A percentile compares a stretch with the other conserved stretches of the same genome.
These are phyloP conservation scores for Syritta pipiens DNA, from an alignment of 2,888 invertebrate genomes.

Conservation along the genomic window DNA sequence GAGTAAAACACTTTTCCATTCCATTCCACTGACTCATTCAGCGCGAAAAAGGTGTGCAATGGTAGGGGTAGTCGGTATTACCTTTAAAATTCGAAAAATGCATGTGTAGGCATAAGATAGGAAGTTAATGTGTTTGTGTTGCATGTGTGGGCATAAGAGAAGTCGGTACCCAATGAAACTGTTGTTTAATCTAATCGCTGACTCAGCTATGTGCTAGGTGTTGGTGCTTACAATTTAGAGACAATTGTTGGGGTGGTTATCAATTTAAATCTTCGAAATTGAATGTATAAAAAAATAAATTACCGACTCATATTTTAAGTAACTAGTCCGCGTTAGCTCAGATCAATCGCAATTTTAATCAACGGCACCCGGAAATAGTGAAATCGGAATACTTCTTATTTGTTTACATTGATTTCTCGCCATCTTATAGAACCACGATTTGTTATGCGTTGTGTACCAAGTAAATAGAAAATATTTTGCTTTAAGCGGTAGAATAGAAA, in stretches of 20 bases:
- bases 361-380: too few species aligned
- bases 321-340: slow-evolving; percentile 4
- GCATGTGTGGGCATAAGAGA: slow-evolving; percentile 33
- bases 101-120: slow-evolving; percentile 46
- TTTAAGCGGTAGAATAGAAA: too few species aligned
- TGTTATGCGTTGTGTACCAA: too few species aligned
- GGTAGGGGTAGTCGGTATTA: slow-evolving; percentile 43
- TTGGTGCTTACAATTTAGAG: background rate
- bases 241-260: slow-evolving; percentile 5
- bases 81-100: slow-evolving; percentile 42
- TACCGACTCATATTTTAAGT: slow-evolving; percentile 1
- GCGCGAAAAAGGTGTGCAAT: slow-evolving; percentile 31
- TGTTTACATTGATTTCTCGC: too few species aligned
- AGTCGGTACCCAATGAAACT: slow-evolving; percentile 7
- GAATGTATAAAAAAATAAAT: slow-evolving; percentile 21
- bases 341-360: too few species aligned
- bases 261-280: background rate
- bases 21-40: slow-evolving; percentile 52
- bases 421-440: too few species aligned
- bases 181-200: slow-evolving; percentile 30
- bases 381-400: too few species aligned
- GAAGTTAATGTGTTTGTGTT: slow-evolving; percentile 12
- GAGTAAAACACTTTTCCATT: slow-evolving; percentile 32
- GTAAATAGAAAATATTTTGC: too few species aligned
- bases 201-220: background rate